Percentiles rank a stretch among this genome's conserved stretches.
Evolutionary conservation across 1,140 invertebrate species (phyloP).

Genomic region (Drosophila bocqueti): DNA sequence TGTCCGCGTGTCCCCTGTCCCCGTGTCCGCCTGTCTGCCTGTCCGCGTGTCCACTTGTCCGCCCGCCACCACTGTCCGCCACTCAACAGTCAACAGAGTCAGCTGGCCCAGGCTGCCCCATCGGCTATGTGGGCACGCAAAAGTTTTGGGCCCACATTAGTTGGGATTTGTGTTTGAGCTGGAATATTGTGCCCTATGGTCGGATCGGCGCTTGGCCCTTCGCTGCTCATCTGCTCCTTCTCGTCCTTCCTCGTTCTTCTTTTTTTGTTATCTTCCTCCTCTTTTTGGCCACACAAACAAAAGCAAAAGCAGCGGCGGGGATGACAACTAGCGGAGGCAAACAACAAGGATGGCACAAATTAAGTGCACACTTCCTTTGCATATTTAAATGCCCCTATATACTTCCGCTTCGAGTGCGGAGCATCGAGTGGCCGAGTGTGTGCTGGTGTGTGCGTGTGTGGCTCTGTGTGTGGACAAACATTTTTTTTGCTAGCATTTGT

Average conservation of each 20-base stretch:
- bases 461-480: constrained; percentile 59
- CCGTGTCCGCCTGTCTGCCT: background rate
- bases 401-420: constrained; percentile 73
- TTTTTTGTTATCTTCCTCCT: constrained; percentile 7
- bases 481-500: constrained; percentile 76
- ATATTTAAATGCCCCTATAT: constrained; percentile 83
- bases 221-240: constrained; percentile 33
- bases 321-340: constrained; percentile 59
- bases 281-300: constrained; percentile 54
- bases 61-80: constrained; percentile 39
- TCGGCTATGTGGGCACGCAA: constrained; percentile 61
- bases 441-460: constrained; percentile 2
- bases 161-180: constrained; percentile 81
- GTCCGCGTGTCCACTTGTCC: constrained; percentile 26
- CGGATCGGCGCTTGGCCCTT: constrained; percentile 65
- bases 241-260: constrained; percentile 8
- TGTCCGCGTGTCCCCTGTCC: constrained; percentile 1
- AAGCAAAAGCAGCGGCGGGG: constrained; percentile 47
- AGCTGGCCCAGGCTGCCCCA: constrained; percentile 57
- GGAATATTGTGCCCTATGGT: constrained; percentile 72
- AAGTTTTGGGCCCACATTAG: constrained; percentile 81
- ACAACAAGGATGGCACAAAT: constrained; percentile 82
- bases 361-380: constrained; percentile 83
- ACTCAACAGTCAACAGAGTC: constrained; percentile 81
- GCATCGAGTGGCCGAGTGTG: constrained; percentile 13